phyloP scores from a whole-genome alignment of 2,888 invertebrate species.

The Mythimna vitellina region DNA sequence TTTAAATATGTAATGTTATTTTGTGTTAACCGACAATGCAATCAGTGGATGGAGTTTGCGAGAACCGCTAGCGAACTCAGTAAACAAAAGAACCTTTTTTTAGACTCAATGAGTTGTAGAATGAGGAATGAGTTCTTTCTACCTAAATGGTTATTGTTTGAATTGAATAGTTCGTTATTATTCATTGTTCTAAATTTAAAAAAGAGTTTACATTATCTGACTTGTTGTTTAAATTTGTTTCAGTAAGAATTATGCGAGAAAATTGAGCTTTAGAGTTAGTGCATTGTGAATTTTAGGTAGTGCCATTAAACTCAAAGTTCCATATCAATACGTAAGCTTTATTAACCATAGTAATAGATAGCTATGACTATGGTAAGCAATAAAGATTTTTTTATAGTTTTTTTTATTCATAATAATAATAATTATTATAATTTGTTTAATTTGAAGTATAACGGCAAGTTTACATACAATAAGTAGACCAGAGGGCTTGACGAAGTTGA shows the following conservation, averaged over 20 bases:
- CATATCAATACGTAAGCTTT: too few species aligned
- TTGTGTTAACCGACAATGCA: conserved; percentile 5
- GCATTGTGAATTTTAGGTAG: too few species aligned
- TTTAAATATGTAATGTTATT: conserved; percentile 11
- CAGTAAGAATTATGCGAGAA: background rate
- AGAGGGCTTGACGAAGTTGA: too few species aligned
- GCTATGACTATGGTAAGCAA: too few species aligned
- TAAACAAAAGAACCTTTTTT: conserved; percentile 9
- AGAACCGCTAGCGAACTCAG: conserved; percentile 7
- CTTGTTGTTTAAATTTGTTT: background rate
- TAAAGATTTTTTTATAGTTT: too few species aligned
- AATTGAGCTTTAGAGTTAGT: background rate
- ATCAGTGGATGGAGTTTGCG: conserved; percentile 8
- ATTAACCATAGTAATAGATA: too few species aligned
- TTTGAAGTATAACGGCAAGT: too few species aligned
- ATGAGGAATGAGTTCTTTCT: background rate
- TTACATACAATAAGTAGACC: too few species aligned
- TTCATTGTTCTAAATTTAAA: background rate
- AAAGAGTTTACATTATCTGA: background rate
- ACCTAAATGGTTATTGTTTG: conserved; percentile 7
- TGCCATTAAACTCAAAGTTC: too few species aligned
- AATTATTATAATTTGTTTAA: too few species aligned
- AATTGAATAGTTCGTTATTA: conserved; percentile 5
- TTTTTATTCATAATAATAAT: too few species aligned
- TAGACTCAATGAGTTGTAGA: background rate